Evolutionary conservation across 2,113 vertebrate species (phyloP).

Genomic region (Camelus dromedarius): DNA sequence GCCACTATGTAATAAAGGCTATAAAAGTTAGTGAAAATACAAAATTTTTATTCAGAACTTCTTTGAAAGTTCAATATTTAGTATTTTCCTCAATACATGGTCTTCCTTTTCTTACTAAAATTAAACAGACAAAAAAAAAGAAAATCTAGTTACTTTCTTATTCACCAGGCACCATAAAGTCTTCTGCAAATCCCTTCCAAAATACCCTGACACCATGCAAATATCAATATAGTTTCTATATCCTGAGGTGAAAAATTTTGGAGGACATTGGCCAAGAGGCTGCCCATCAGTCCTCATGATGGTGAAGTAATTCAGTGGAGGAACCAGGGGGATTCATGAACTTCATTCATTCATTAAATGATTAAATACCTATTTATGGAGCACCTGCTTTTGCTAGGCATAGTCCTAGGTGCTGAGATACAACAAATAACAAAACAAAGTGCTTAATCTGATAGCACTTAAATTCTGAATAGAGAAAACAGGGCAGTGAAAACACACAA

Average conservation of each 20-base stretch:
- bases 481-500: not conserved
- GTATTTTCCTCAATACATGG: not conserved
- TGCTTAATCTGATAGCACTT: not conserved
- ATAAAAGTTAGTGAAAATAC: not conserved
- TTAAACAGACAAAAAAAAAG: not conserved
- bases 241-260: not conserved
- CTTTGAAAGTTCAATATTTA: conserved; percentile 16
- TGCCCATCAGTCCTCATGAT: not conserved
- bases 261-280: not conserved
- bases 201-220: not conserved
- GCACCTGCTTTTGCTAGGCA: not conserved
- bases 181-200: not conserved
- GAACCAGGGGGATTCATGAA: not conserved
- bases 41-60: not conserved
- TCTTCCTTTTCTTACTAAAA: conserved; percentile 16
- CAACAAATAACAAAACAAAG: not conserved
- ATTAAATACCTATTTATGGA: not conserved
- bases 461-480: not conserved
- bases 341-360: not conserved
- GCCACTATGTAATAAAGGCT: not conserved
- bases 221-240: not conserved
- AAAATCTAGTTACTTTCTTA: not conserved
- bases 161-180: not conserved
- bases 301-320: not conserved
- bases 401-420: not conserved